phyloP scores from a whole-genome alignment of 2,888 invertebrate species.

The Mellilla xanthometata region DNA sequence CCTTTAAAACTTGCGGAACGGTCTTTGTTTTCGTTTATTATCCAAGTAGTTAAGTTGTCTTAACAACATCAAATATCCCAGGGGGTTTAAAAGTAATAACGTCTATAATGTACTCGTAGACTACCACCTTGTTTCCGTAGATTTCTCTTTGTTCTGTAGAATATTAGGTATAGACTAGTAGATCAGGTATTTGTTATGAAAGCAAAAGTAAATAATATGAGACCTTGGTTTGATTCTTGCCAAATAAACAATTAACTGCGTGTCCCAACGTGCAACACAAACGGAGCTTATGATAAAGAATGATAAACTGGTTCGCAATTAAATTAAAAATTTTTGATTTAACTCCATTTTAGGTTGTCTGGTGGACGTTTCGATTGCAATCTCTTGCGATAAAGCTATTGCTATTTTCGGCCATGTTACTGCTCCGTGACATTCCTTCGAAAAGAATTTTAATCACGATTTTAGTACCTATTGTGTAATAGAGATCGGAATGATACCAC shows the following conservation, averaged over 20 bases:
- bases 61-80: too few species aligned
- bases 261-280: slow-evolving; percentile 15
- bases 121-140: too few species aligned
- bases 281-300: slow-evolving; percentile 5
- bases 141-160: too few species aligned
- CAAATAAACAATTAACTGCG: slow-evolving; percentile 15
- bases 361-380: slow-evolving; percentile 28
- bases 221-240: slow-evolving; percentile 4
- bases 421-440: slow-evolving; percentile 22
- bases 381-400: slow-evolving; percentile 30
- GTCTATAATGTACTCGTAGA: too few species aligned
- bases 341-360: slow-evolving; percentile 29
- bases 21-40: neutral
- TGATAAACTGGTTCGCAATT: slow-evolving; percentile 19
- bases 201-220: neutral
- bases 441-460: slow-evolving; percentile 31
- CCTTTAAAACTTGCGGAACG: slow-evolving; percentile 7
- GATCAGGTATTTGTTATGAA: too few species aligned
- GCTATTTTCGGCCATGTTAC: slow-evolving; percentile 29
- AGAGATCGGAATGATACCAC: slow-evolving; percentile 19
- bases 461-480: slow-evolving; percentile 34
- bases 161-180: too few species aligned
- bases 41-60: too few species aligned
- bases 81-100: too few species aligned
- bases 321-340: slow-evolving; percentile 26